Conservation (phyloP, 1,140 invertebrate genomes). For the Tyrophagus putrescentiae region DNA sequence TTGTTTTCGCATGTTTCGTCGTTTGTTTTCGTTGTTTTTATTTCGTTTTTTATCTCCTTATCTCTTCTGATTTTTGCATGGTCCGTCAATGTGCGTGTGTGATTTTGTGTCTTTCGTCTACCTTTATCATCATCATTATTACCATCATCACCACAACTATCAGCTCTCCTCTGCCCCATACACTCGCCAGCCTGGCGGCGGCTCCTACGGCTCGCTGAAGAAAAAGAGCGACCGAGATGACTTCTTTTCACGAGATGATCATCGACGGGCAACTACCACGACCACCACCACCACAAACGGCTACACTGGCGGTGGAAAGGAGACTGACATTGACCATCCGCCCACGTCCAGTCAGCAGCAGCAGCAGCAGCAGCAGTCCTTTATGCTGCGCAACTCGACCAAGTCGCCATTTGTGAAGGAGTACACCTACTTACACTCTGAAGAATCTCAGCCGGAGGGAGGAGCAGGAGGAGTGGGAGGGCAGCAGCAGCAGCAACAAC, state of each 20-base stretch:
- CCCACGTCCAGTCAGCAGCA: background rate
- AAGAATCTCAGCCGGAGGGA: background rate
- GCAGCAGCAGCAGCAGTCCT: background rate
- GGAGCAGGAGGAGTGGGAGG: no score
- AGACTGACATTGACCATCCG: background rate
- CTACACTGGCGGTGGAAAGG: background rate
- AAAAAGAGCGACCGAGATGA: background rate
- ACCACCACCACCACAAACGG: no score
- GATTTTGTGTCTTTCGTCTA: no score
- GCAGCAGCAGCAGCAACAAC: background rate
- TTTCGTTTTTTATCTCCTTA: no score
- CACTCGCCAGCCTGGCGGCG: no score
- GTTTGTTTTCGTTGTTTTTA: no score
- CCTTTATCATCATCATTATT: no score
- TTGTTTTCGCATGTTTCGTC: no score
- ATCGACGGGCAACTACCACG: background rate
- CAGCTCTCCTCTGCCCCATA: no score
- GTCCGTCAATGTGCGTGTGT: no score
- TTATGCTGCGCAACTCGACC: background rate
- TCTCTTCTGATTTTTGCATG: no score
- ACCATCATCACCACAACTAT: no score
- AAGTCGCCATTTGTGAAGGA: conserved; percentile 17
- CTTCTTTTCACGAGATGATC: background rate
- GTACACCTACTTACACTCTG: conserved; percentile 13
- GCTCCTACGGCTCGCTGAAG: conserved; percentile 1